These are phyloP conservation scores for Bembecia ichneumoniformis DNA, from an alignment of 2,888 invertebrate species.

Conservation along the genomic window DNA sequence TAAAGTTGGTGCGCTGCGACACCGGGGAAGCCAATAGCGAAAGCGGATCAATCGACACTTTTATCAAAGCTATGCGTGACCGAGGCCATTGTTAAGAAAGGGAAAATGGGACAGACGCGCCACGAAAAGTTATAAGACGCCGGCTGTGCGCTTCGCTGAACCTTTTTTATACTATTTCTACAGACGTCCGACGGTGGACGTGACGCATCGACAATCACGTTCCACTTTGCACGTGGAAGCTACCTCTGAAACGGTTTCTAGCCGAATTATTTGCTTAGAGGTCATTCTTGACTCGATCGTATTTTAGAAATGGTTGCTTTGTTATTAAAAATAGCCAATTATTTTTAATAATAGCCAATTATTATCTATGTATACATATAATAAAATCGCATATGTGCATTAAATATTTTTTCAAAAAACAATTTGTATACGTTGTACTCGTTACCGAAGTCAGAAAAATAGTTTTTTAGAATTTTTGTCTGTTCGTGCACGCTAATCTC, in stretches of 20 bases:
- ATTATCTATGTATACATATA: too few species aligned
- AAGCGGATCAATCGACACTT: slow-evolving; percentile 64
- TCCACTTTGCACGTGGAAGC: slow-evolving; percentile 29
- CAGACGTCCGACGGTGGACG: slow-evolving; percentile 17
- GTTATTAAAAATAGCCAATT: background rate
- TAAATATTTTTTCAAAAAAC: too few species aligned
- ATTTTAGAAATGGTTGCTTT: background rate
- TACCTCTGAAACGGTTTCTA: background rate
- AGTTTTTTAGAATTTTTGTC: too few species aligned
- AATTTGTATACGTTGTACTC: too few species aligned
- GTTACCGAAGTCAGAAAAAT: too few species aligned
- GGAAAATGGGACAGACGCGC: slow-evolving; percentile 57
- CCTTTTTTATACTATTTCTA: slow-evolving; percentile 21
- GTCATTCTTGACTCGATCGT: background rate
- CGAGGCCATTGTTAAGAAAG: slow-evolving; percentile 66
- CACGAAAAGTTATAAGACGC: slow-evolving; percentile 49
- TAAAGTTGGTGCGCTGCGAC: slow-evolving; percentile 19
- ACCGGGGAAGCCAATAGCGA: slow-evolving; percentile 66
- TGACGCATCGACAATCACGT: slow-evolving; percentile 43
- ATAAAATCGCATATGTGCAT: too few species aligned
- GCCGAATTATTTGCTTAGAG: background rate
- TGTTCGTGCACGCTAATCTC: too few species aligned
- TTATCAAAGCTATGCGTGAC: slow-evolving; percentile 60
- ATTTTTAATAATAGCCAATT: too few species aligned
- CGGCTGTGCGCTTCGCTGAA: slow-evolving; percentile 46